Conservation (phyloP, 2,113 vertebrate genomes). For the Spheniscus mendiculus region DNA sequence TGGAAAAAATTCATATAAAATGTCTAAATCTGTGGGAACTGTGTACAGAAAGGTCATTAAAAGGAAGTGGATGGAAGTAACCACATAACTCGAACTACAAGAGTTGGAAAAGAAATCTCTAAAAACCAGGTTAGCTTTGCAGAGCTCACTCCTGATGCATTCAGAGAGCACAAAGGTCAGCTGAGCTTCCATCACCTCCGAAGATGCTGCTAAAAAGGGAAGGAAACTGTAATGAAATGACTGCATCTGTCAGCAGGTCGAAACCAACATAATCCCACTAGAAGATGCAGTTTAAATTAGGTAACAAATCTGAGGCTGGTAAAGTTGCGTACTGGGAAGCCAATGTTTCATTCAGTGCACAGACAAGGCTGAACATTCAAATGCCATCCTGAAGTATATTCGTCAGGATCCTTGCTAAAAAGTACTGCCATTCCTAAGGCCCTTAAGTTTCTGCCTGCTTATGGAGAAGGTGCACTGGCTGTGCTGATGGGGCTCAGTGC, state of each 20-base stretch:
- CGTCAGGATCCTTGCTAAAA: background rate
- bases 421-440: background rate
- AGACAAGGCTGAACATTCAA: background rate
- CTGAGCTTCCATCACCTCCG: constrained; percentile 43
- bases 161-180: constrained; percentile 53
- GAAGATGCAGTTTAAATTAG: constrained; percentile 46
- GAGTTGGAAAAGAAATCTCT: constrained; percentile 46
- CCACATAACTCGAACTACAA: constrained; percentile 48
- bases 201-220: constrained; percentile 53
- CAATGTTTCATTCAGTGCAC: background rate
- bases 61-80: constrained; percentile 56
- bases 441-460: background rate
- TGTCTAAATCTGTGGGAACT: constrained; percentile 11
- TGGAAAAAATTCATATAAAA: background rate
- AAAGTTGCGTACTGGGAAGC: background rate
- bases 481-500: fast-evolving
- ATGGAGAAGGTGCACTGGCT: background rate
- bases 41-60: constrained; percentile 54
- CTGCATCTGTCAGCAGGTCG: constrained; percentile 38
- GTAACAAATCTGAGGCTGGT: constrained; percentile 9
- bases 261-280: constrained; percentile 43
- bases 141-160: constrained; percentile 57
- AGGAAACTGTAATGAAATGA: constrained; percentile 51
- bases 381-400: background rate
- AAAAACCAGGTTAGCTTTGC: constrained; percentile 54